These are phyloP conservation scores for Climacteris rufus DNA, from an alignment of 2,113 vertebrate species.

Conservation along the genomic window DNA sequence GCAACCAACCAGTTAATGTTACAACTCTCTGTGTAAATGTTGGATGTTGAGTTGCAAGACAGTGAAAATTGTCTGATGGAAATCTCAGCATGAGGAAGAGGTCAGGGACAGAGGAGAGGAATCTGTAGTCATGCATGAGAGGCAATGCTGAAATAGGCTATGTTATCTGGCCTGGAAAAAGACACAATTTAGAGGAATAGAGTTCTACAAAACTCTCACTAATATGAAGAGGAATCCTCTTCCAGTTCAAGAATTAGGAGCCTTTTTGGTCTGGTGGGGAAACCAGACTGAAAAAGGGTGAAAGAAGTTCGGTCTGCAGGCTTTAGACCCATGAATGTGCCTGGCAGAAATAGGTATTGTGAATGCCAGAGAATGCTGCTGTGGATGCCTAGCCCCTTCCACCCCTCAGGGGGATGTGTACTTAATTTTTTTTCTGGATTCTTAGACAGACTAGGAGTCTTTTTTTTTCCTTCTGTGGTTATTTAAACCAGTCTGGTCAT, in stretches of 20 bases:
- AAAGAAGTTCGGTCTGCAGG: not conserved
- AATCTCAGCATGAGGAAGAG: not conserved
- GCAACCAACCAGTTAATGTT: not conserved
- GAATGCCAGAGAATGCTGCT: not conserved
- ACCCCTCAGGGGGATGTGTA: accelerated
- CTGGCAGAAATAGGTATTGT: not conserved
- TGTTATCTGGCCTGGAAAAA: not conserved
- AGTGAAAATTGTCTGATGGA: not conserved
- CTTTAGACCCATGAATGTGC: not conserved
- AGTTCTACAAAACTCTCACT: not conserved
- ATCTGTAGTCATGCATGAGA: not conserved
- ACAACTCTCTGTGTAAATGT: not conserved
- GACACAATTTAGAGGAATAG: not conserved
- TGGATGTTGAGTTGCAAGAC: not conserved
- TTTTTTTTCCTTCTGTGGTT: not conserved
- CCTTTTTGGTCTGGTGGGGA: not conserved
- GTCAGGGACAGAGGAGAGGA: accelerated
- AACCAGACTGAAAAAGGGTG: not conserved
- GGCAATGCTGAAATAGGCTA: not conserved
- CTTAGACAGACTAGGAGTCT: not conserved
- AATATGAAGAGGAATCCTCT: not conserved
- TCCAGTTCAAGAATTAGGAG: not conserved
- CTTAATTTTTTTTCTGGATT: not conserved
- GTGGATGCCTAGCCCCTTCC: not conserved
- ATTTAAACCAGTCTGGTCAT: not conserved